phyloP scores from a whole-genome alignment of 2,888 invertebrate genomes.

The Plebejus anna region DNA sequence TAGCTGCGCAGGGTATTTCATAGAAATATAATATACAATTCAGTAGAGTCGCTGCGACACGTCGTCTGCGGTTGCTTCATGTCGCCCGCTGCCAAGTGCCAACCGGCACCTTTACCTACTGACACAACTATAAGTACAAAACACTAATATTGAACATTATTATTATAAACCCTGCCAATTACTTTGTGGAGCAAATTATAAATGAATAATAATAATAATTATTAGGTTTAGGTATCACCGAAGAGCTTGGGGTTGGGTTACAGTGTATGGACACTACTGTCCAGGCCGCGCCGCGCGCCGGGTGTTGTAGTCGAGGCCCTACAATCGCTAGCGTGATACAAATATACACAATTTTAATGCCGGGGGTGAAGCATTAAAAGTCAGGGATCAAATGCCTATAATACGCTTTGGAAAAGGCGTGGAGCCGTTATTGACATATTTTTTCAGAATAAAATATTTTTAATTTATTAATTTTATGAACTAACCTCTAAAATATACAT shows the following conservation, averaged over 20 bases:
- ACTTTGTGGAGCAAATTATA: neutral
- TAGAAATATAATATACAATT: too few species aligned
- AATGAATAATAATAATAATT: neutral
- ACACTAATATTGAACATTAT: too few species aligned
- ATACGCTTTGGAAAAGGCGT: conserved; percentile 50
- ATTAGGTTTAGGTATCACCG: neutral
- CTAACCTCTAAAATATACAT: neutral
- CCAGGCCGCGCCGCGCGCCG: conserved; percentile 38
- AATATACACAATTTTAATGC: conserved; percentile 80
- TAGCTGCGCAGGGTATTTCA: too few species aligned
- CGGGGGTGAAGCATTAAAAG: conserved; percentile 80
- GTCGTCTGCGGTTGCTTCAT: too few species aligned
- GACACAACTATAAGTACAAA: too few species aligned
- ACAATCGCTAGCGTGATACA: conserved; percentile 79
- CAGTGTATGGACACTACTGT: neutral
- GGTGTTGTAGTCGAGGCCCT: conserved; percentile 65
- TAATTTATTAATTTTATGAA: neutral
- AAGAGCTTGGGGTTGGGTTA: neutral
- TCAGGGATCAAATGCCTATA: conserved; percentile 80
- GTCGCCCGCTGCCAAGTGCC: too few species aligned
- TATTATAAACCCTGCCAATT: neutral
- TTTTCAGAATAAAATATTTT: neutral
- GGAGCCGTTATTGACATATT: conserved; percentile 38
- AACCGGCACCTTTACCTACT: too few species aligned
- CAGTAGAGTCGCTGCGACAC: too few species aligned